A percentile compares a stretch with the other conserved stretches of the same genome.
These are phyloP conservation scores for Salvator merianae DNA, from an alignment of 2,113 vertebrate species.

Conservation along the genomic window DNA sequence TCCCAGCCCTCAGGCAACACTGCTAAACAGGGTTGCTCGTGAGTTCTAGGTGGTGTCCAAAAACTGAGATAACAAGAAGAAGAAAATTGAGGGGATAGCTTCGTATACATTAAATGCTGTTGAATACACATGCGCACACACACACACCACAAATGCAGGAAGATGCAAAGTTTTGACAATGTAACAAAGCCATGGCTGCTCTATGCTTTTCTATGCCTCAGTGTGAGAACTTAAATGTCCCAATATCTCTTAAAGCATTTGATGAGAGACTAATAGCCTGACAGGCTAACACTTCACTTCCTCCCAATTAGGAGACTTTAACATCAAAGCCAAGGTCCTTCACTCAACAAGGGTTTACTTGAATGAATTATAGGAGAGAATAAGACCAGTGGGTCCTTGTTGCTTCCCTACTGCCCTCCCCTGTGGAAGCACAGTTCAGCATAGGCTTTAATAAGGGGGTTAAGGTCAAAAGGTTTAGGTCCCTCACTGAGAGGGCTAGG, in stretches of 20 bases:
- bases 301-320: conserved; percentile 95
- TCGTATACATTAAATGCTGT: conserved; percentile 62
- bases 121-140: conserved; percentile 6
- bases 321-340: conserved; percentile 90
- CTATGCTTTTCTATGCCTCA: conserved; percentile 68
- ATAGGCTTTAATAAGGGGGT: conserved; percentile 83
- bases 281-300: conserved; percentile 96
- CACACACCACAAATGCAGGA: conserved; percentile 28
- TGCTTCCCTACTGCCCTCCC: conserved; percentile 47
- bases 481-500: conserved; percentile 75
- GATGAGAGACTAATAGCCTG: conserved; percentile 92
- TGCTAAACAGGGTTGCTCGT: conserved; percentile 25
- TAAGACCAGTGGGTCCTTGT: conserved; percentile 73
- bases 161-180: conserved; percentile 73
- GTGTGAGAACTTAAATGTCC: conserved; percentile 85
- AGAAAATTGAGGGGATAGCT: conserved; percentile 51
- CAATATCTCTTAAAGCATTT: conserved; percentile 89
- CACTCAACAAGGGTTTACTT: conserved; percentile 82
- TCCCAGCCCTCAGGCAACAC: not conserved
- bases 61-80: conserved; percentile 49
- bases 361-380: conserved; percentile 88
- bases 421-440: conserved; percentile 64
- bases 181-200: conserved; percentile 86
- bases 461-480: conserved; percentile 80
- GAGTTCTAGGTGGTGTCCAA: conserved; percentile 36